phyloP scores from a whole-genome alignment of 2,888 invertebrate genomes.

The Callimorpha dominula region DNA sequence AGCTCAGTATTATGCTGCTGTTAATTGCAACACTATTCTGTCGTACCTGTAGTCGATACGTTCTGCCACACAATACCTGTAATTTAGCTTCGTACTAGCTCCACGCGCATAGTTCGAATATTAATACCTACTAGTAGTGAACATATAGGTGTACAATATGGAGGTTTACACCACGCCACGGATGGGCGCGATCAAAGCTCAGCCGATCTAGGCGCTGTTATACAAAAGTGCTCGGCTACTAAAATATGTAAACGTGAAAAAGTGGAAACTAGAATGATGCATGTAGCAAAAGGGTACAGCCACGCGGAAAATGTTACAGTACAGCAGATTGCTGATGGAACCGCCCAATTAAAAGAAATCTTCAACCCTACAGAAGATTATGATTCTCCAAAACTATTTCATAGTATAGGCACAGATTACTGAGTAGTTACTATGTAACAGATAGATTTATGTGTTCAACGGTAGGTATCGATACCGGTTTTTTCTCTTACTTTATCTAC shows the following conservation, averaged over 20 bases:
- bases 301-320: background rate
- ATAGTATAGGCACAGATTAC: too few relatives aligned
- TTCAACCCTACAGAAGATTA: background rate
- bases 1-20: background rate
- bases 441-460: too few relatives aligned
- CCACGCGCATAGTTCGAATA: background rate
- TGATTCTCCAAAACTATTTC: too few relatives aligned
- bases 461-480: too few relatives aligned
- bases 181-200: constrained; percentile 6
- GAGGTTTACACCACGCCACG: background rate
- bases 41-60: background rate
- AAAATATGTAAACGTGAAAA: background rate
- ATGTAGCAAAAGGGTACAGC: background rate
- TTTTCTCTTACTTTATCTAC: too few relatives aligned
- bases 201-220: background rate
- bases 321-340: background rate
- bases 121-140: background rate
- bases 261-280: background rate
- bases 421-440: too few relatives aligned
- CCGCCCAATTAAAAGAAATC: background rate
- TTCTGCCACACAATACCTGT: background rate
- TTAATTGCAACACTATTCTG: background rate
- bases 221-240: background rate
- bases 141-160: background rate
- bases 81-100: background rate